phyloP scores from a whole-genome alignment of 2,888 invertebrate species.

The Limnephilus rhombicus region DNA sequence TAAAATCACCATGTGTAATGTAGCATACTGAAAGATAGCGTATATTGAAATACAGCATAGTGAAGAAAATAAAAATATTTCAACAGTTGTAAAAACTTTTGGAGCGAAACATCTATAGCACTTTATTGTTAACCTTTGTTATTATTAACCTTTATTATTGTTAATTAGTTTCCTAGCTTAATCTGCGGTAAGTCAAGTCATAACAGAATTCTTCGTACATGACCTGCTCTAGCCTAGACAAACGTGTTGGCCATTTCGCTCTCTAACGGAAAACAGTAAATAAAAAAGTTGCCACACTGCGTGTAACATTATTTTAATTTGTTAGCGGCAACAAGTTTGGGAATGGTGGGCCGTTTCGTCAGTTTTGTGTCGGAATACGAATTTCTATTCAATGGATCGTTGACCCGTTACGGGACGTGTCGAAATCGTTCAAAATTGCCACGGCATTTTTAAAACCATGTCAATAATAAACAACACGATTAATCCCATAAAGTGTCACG shows the following conservation, averaged over 20 bases:
- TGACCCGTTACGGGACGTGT: conserved; percentile 11
- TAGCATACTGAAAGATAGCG: no score
- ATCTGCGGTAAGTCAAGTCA: neutral
- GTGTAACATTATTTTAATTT: conserved; percentile 8
- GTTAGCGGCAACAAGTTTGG: neutral
- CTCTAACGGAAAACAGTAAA: conserved; percentile 10
- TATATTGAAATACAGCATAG: no score
- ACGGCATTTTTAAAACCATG: neutral
- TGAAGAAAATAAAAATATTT: no score
- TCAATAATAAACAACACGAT: neutral
- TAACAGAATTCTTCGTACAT: neutral
- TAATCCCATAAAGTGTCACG: neutral
- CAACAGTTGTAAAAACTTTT: no score
- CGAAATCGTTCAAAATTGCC: neutral
- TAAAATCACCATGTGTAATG: no score
- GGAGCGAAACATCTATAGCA: no score
- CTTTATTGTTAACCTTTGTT: neutral
- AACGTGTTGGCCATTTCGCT: neutral
- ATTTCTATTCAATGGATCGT: conserved; percentile 25
- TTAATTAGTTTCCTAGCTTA: neutral
- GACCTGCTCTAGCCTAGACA: neutral
- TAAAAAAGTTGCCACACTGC: conserved; percentile 11
- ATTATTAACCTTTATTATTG: neutral
- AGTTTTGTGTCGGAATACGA: conserved; percentile 30
- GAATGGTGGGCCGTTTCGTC: conserved; percentile 16